These are phyloP conservation scores for Mareca penelope DNA, from an alignment of 2,797 vertebrate species.

Conservation along the genomic window DNA sequence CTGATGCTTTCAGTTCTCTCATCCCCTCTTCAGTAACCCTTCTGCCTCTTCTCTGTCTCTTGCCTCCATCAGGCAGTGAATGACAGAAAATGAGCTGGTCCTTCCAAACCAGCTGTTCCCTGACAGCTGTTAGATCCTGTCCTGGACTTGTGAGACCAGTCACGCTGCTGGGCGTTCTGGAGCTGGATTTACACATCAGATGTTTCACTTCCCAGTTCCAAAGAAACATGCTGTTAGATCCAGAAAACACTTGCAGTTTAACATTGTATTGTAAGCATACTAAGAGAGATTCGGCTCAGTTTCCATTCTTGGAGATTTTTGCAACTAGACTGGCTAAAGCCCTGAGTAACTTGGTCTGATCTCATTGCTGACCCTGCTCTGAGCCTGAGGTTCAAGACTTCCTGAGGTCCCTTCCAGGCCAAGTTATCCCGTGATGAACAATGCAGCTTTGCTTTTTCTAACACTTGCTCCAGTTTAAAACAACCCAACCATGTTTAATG, in stretches of 20 bases:
- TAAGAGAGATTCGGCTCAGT: background rate
- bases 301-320: background rate
- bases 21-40: background rate
- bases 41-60: background rate
- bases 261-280: background rate
- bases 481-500: accelerated
- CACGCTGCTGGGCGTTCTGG: background rate
- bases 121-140: background rate
- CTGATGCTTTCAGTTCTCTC: background rate
- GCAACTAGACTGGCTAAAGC: background rate
- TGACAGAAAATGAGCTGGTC: background rate
- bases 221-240: background rate
- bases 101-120: background rate
- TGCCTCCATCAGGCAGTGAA: background rate
- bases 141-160: background rate
- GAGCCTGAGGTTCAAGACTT: background rate
- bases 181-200: background rate
- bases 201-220: background rate
- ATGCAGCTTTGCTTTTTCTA: background rate
- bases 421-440: background rate
- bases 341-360: background rate
- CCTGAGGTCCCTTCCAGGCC: background rate
- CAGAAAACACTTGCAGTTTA: background rate
- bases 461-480: background rate
- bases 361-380: background rate